phyloP scores from a whole-genome alignment of 2,888 invertebrate species.

The Cordylochernes scorpioides region DNA sequence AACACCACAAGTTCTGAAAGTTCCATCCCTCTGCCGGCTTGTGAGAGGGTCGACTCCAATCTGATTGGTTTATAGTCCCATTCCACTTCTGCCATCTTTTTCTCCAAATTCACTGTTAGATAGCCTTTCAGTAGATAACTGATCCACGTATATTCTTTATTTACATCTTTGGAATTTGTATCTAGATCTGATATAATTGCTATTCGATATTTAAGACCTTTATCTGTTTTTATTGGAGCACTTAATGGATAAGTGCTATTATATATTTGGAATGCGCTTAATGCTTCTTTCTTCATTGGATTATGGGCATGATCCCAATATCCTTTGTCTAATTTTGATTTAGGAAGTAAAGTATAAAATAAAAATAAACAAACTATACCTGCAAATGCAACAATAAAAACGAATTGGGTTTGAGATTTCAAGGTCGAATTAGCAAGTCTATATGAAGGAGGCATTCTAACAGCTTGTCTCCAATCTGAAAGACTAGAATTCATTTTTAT shows the following conservation, averaged over 20 bases:
- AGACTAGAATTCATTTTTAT: no score
- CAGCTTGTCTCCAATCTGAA: no score
- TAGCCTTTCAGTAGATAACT: conserved; percentile 58
- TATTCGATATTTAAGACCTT: conserved; percentile 41
- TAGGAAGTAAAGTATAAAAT: conserved; percentile 28
- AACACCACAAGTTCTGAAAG: conserved; percentile 77
- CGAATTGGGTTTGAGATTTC: conserved; percentile 51
- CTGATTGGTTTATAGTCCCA: conserved; percentile 43
- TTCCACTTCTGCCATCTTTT: conserved; percentile 28
- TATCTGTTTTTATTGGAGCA: conserved; percentile 31
- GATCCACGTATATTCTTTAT: conserved; percentile 33
- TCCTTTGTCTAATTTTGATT: conserved; percentile 7
- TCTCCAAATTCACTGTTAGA: conserved; percentile 35
- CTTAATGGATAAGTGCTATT: conserved; percentile 66
- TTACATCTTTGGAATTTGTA: conserved; percentile 47
- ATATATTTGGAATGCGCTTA: no score
- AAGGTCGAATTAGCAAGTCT: conserved; percentile 60
- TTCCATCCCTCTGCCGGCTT: conserved; percentile 83
- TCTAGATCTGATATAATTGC: conserved; percentile 83
- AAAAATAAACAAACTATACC: conserved; percentile 39
- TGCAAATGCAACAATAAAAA: conserved; percentile 36
- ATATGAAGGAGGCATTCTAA: conserved; percentile 59
- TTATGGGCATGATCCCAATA: conserved; percentile 6
- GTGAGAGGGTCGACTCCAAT: conserved; percentile 42
- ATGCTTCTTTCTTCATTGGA: conserved; percentile 1